Evolutionary conservation across 64 coral and sea anemone species (phyloP), one percentile per base, ranked within the genome.

Genomic region (Anthopleura sola): DNA sequence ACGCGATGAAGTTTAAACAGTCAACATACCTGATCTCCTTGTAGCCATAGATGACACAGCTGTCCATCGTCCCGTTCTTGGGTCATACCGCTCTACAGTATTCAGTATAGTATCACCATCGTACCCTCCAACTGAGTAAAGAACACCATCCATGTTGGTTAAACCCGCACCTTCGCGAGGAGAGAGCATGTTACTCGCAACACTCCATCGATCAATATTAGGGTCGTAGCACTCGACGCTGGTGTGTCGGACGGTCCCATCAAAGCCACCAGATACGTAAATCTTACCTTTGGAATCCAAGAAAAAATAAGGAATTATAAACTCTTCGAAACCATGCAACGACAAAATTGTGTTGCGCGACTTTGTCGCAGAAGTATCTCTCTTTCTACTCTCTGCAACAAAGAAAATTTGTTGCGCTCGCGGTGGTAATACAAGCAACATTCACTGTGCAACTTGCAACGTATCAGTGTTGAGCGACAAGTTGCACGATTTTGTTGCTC

Each of bases 161-260:
- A 98, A 60, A 5, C 96, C 92, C 28, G 96, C 96, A 21, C 96
- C 96, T 74, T 98, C 96, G 24, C 96, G 90, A 8, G 86, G 75
- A 38, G 88, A 55, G 20, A 87, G 75, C 84, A 94, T 94, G 62
- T 94, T 92, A 76, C 96, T 64, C 5, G 90, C 92, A 11, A 98
- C 51, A 6, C 87, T 94, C 96, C 96, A 98, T 58, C 85, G 90
- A 60, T 98, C 96, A n/a, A 98, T 98, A 14, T 86, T 98, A 49
- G 96, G 96, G 48, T 98, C 96, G 60, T 98, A 98, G 46, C 96
- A 92, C 49, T 98, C 96, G 7, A 98, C 90, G 69, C 62, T 94
- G 0, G 89, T 94, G 55, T 94, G 96, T 19, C 96, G 88, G 11
- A 94, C 44, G 19, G 92, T 91, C 20, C 96, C 96, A 85, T 98